These are phyloP conservation scores for Cylloceria caligata DNA, from an alignment of 2,888 invertebrate genomes.

Conservation along the genomic window DNA sequence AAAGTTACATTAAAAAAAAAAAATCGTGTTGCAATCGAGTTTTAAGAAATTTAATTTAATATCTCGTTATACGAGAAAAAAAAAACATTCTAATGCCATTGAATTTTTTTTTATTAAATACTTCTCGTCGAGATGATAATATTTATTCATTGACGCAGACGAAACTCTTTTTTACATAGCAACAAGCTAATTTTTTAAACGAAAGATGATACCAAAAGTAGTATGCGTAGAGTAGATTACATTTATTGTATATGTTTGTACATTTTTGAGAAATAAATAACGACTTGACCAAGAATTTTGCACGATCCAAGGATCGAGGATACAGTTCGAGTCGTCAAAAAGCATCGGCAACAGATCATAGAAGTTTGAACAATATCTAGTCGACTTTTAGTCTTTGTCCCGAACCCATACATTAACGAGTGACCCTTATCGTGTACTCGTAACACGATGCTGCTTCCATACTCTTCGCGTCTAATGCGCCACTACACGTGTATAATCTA, in stretches of 20 bases:
- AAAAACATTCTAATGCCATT: too few species aligned
- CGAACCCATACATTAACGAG: conserved; percentile 17
- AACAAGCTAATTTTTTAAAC: too few species aligned
- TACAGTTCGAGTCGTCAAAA: not conserved
- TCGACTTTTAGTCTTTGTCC: conserved; percentile 61
- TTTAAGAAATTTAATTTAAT: too few species aligned
- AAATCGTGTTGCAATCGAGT: too few species aligned
- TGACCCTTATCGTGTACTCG: conserved; percentile 42
- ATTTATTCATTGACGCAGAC: too few species aligned
- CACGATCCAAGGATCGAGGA: not conserved
- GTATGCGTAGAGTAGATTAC: too few species aligned
- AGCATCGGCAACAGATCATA: not conserved
- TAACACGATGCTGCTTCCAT: conserved; percentile 28
- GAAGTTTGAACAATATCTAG: conserved; percentile 59
- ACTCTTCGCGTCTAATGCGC: conserved; percentile 27
- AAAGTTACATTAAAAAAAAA: too few species aligned
- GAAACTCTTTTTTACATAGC: too few species aligned
- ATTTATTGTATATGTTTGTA: not conserved
- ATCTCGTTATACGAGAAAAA: too few species aligned
- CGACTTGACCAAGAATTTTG: not conserved
- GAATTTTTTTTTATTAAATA: too few species aligned
- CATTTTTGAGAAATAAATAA: not conserved
- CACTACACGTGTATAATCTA: conserved; percentile 31
- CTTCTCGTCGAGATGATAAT: too few species aligned
- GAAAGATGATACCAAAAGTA: too few species aligned